phyloP scores from a whole-genome alignment of 2,888 invertebrate species.

The Noctua janthina region DNA sequence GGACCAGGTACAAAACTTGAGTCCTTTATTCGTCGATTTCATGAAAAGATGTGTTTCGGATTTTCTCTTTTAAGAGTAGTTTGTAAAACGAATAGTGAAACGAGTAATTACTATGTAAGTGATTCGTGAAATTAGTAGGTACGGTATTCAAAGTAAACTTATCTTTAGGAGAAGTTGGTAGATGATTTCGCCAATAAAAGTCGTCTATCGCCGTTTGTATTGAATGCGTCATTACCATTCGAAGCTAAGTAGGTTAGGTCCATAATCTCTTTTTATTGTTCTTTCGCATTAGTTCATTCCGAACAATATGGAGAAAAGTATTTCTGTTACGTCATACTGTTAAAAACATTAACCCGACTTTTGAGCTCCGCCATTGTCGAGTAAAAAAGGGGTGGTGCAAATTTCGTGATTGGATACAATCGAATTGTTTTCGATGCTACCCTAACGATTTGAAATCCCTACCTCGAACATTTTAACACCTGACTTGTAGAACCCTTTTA shows the following conservation, averaged over 20 bases:
- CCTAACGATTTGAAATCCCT: neutral
- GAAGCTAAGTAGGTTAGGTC: slow-evolving; percentile 30
- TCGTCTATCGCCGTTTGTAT: slow-evolving; percentile 39
- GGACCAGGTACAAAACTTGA: neutral
- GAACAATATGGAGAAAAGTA: neutral
- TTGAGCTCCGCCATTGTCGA: neutral
- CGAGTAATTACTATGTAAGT: slow-evolving; percentile 1
- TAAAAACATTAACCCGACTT: neutral
- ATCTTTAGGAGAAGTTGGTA: neutral
- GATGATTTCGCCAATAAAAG: slow-evolving; percentile 23
- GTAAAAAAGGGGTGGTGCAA: neutral
- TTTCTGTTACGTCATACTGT: slow-evolving; percentile 8
- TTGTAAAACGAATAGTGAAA: neutral
- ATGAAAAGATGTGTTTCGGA: neutral
- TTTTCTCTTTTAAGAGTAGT: neutral
- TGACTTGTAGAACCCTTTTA: neutral
- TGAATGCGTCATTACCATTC: slow-evolving; percentile 35
- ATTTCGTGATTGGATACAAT: neutral
- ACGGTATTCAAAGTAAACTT: neutral
- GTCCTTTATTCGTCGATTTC: neutral
- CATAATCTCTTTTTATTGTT: slow-evolving; percentile 44
- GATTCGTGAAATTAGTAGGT: neutral
- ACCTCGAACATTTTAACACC: neutral
- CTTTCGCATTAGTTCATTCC: slow-evolving; percentile 37
- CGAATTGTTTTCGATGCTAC: neutral